Evolutionary conservation across 2,113 vertebrate species (phyloP), one percentile per base, ranked within the genome.

Genomic region (Corythornis madagascariensis): DNA sequence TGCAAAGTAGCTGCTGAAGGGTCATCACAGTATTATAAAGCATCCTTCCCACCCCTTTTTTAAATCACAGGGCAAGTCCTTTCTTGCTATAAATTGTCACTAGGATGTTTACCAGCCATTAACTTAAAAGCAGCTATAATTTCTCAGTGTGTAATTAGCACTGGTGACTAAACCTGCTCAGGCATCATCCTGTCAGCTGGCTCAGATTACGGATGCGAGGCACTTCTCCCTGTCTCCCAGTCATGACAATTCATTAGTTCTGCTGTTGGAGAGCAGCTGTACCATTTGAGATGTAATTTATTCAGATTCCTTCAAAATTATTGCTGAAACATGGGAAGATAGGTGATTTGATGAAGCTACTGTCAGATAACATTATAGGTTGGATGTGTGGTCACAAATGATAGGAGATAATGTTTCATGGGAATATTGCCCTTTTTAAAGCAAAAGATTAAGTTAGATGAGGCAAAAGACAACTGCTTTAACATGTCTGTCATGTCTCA

Each of bases 221-320:
- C 92, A 95, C 93, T 80, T 78, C 92, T 96, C 84, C 89, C 74
- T 74, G 92, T 88, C 94, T 94, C 86, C 71, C 75, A 92, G 90
- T 96, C 96, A 93, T 92, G 93, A 82, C 92, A 97, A 97, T 97
- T 98, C 96, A 97, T 98, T 97, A 97, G 96, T 94, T 95, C 95
- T 97, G 97, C 96, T 96, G 86, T 95, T 94, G 43, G 91, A 94
- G 92, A 98, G 96, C 97, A 97, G 97, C 97, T 97, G 97, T 92
- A 93, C 78, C 84, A 95, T 97, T 97, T 81, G 94, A 87, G n/a
- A 97, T 90, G 92, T 83, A 95, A 98, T 98, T 97, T 97, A 96
- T 95, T 97, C 95, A 92, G 90, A 97, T 96, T 97, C 96, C 63
- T 88, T 94, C 96, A 89, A 93, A 97, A 95, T 96, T 96, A 90